Conservation (phyloP, 2,888 invertebrate species). For the Brachylomia viminalis region DNA sequence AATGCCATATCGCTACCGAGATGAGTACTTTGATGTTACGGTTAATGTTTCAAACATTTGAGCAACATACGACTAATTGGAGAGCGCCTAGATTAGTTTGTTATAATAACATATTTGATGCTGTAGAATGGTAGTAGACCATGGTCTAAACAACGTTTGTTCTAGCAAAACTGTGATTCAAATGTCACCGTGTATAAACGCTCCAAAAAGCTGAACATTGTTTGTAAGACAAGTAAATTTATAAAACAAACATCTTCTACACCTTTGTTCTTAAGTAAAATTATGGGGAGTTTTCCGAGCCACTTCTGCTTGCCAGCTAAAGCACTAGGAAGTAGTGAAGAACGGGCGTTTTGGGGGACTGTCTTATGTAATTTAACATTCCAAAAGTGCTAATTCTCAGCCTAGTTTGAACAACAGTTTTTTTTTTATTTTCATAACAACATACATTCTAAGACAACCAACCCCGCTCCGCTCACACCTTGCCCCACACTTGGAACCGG, state of each 20-base stretch:
- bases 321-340: neutral
- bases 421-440: neutral
- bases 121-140: no score
- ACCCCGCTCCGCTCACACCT: conserved; percentile 33
- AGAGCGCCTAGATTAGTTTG: no score
- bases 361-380: neutral
- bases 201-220: neutral
- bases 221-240: neutral
- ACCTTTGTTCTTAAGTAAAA: neutral
- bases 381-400: neutral
- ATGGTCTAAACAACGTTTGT: no score
- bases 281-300: neutral
- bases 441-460: no score
- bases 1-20: no score
- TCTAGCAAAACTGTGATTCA: no score
- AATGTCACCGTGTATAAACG: no score
- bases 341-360: neutral
- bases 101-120: no score
- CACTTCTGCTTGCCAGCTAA: neutral
- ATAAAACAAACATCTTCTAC: neutral
- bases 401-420: neutral
- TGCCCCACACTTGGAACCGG: conserved; percentile 62
- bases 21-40: no score
- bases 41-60: no score
- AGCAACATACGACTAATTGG: no score